phyloP scores from a whole-genome alignment of 2,113 vertebrate genomes.

The Bothrops jararaca region DNA sequence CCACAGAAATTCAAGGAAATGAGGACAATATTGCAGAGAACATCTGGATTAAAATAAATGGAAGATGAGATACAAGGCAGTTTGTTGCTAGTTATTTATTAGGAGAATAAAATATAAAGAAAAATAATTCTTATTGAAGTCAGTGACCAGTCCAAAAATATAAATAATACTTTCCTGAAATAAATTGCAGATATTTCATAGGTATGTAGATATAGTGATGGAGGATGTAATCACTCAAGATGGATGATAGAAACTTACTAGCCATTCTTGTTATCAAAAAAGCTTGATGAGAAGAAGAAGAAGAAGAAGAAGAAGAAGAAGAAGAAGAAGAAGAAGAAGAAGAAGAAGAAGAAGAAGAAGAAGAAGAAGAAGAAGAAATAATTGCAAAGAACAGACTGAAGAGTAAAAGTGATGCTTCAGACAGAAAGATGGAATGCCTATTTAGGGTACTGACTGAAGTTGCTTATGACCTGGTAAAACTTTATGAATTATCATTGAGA shows the following conservation, averaged over 20 bases:
- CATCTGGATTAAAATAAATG: neutral
- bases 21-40: neutral
- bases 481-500: neutral
- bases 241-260: neutral
- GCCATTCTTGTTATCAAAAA: neutral
- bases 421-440: neutral
- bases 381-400: neutral
- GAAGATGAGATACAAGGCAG: neutral
- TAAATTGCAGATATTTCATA: neutral
- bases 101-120: neutral
- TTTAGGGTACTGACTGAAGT: neutral
- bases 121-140: neutral
- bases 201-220: neutral
- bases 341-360: fast-evolving
- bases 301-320: neutral
- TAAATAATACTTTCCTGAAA: neutral
- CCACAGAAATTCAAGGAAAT: neutral
- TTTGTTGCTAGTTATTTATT: neutral
- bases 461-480: neutral
- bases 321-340: fast-evolving
- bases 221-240: neutral
- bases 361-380: too few relatives aligned
- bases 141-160: neutral
- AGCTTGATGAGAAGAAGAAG: neutral
- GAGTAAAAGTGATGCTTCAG: neutral